Conservation (phyloP, 1,140 invertebrate species). For the Thaumatotibia leucotreta region DNA sequence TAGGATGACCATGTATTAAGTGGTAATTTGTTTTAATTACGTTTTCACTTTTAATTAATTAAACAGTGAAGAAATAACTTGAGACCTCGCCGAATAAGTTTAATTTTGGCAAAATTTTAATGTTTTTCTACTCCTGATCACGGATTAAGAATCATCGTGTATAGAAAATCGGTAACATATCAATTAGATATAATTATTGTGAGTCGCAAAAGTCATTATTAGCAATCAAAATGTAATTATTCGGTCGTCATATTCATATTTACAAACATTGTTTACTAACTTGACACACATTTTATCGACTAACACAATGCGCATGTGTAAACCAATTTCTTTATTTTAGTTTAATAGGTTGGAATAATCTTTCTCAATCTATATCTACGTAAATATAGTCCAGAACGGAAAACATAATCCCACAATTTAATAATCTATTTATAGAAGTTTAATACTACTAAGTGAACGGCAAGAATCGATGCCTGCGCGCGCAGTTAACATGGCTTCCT, state of each 20-base stretch:
- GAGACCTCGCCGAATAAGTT: too few species aligned
- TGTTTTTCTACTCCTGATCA: too few species aligned
- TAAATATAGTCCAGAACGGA: slow-evolving; percentile 24
- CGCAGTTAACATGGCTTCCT: slow-evolving; percentile 54
- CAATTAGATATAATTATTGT: not conserved
- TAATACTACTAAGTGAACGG: slow-evolving; percentile 43
- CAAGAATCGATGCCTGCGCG: slow-evolving; percentile 59
- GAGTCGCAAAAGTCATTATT: not conserved
- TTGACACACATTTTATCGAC: not conserved
- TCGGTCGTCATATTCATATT: not conserved
- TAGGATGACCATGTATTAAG: too few species aligned
- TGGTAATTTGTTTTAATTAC: too few species aligned
- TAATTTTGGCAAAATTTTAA: too few species aligned
- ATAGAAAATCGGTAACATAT: too few species aligned
- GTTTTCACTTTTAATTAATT: too few species aligned
- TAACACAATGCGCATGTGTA: slow-evolving; percentile 4
- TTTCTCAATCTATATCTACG: not conserved
- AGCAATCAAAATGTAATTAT: too few species aligned
- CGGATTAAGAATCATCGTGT: too few species aligned
- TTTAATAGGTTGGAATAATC: not conserved
- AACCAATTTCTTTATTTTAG: not conserved
- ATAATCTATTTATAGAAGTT: slow-evolving; percentile 49
- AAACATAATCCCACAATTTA: slow-evolving; percentile 46
- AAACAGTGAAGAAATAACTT: too few species aligned
- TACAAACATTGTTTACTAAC: not conserved